phyloP scores from a whole-genome alignment of 2,113 vertebrate species.

The Malurus elegans region DNA sequence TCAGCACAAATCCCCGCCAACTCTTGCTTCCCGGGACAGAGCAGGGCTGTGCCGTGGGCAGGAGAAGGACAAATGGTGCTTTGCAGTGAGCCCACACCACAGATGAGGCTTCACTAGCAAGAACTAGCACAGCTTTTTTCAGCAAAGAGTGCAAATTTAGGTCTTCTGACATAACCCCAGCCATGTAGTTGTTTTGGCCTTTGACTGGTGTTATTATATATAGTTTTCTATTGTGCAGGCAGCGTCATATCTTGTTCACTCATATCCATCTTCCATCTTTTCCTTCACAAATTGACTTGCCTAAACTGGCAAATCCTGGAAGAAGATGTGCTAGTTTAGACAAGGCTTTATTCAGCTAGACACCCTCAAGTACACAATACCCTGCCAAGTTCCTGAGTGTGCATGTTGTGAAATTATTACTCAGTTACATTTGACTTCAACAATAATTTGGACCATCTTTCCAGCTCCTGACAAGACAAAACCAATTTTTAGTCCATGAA shows the following conservation, averaged over 20 bases:
- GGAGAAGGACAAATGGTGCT: neutral
- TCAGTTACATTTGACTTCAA: neutral
- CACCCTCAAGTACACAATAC: neutral
- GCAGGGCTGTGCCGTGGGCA: neutral
- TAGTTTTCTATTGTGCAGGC: neutral
- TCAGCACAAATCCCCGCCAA: neutral
- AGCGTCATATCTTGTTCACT: neutral
- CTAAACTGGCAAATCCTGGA: neutral
- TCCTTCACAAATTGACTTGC: neutral
- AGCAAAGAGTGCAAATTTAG: neutral
- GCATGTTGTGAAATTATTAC: neutral
- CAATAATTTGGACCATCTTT: neutral
- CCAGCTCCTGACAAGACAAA: neutral
- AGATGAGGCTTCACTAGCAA: neutral
- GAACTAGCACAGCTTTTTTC: neutral
- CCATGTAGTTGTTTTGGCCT: neutral
- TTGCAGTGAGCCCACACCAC: neutral
- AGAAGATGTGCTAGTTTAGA: neutral
- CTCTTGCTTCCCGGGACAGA: accelerated
- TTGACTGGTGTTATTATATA: neutral
- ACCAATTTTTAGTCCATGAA: neutral
- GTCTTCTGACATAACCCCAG: neutral
- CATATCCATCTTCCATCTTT: neutral
- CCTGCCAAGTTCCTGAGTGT: neutral
- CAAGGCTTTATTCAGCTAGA: neutral